Percentiles rank a stretch among this genome's conserved stretches.
Evolutionary conservation across 2,113 vertebrate genomes (phyloP).

Genomic region (Microtus oregoni): DNA sequence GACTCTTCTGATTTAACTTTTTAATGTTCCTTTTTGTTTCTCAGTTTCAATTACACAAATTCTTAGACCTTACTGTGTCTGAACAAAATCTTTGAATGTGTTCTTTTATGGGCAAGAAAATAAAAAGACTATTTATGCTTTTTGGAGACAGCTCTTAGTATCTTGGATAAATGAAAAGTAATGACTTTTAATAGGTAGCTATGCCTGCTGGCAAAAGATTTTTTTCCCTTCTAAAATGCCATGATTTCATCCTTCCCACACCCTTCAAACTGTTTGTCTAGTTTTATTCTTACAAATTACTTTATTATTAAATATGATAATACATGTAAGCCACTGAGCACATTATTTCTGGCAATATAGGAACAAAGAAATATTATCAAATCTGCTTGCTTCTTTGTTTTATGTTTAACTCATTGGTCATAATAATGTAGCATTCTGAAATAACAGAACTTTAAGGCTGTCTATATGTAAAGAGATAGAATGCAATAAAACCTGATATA

Average conservation of each 20-base stretch:
- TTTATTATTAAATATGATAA: background rate
- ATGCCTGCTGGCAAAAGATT: background rate
- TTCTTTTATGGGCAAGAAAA: background rate
- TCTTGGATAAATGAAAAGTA: background rate
- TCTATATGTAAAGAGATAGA: background rate
- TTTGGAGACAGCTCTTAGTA: background rate
- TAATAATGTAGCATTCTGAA: background rate
- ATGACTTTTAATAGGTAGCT: constrained; percentile 4
- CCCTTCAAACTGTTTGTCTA: background rate
- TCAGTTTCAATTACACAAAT: background rate
- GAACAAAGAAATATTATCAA: background rate
- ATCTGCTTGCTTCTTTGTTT: background rate
- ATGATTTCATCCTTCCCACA: background rate
- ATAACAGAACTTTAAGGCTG: background rate
- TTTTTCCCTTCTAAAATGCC: background rate
- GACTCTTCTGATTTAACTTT: background rate
- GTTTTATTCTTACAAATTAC: background rate
- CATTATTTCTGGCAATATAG: background rate
- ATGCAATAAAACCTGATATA: background rate
- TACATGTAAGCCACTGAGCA: background rate
- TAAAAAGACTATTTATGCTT: background rate
- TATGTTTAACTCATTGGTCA: background rate
- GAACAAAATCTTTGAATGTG: background rate
- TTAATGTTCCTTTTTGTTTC: background rate
- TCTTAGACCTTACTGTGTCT: background rate